Base-by-base conservation (phyloP, 92 coral and sea anemone species). In the Porites lobata region DNA sequence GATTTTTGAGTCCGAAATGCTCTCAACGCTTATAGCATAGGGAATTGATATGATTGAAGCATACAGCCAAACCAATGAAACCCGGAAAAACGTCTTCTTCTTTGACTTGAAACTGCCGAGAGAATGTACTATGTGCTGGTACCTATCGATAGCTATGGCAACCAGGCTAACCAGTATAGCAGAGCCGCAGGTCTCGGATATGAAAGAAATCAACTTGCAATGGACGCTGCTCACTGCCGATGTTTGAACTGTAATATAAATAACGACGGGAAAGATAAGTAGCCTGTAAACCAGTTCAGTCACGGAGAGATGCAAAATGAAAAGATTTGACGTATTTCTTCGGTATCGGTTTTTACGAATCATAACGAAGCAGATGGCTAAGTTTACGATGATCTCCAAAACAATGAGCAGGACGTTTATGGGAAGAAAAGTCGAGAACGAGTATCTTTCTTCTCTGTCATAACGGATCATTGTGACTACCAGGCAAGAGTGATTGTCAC, bases 101-200 rank as follows among this genome's bases (percentile, higher is more conserved):
- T 72, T 61, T 20, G 77, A 80, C 43, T 87, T 93, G 50, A 87
- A 87, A 64, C 76, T 86, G 24, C 76, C 59, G 18, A 93, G 20
- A n/a, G 96, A 92, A 32, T 81, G 83, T 14, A 87, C 84, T 56
- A 93, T 90, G 92, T 83, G 90, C 7, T 75, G 78, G 51, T 93
- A 87, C 76, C 96, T 79, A n/a, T 85, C 88, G 17, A 64, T 14
- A 63, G 88, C 82, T 20, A 85, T 85, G 73, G 88, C 88, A n/a
- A 65, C 88, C 53, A 85, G 73, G 51, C 88, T 85, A 38, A 66
- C 75, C 17, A 85, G 76, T 13, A 76, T 64, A 66, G 82, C 88
- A 1, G 81, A 75, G 18, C 58, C 26, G 66, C 72, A 75, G 14
- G 67, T 75, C 12, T 11, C 61, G 8, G 82, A 85, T 11, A 85